Percentiles rank a stretch among this genome's conserved stretches.
Evolutionary conservation across 2,888 invertebrate genomes (phyloP).

Genomic region (Drosophila rellima): DNA sequence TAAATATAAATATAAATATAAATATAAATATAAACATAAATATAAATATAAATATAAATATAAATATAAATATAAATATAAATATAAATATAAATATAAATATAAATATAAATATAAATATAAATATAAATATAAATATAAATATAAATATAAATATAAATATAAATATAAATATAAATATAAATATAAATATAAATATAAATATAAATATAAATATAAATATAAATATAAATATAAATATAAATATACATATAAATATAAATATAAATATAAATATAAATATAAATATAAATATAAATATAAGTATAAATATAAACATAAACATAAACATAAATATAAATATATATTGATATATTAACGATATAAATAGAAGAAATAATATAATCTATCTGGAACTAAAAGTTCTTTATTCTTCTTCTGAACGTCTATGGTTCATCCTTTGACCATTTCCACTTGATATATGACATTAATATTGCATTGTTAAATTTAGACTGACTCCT

Average conservation of each 20-base stretch:
- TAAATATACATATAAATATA: background rate
- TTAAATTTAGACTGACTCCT: background rate
- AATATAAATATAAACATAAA: too few relatives aligned
- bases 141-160: slow-evolving; percentile 1
- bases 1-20: background rate
- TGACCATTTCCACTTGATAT: background rate
- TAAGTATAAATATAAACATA: background rate
- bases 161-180: too few relatives aligned
- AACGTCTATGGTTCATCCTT: background rate
- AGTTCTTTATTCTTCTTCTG: background rate
- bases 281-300: background rate
- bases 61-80: slow-evolving; percentile 2
- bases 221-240: background rate
- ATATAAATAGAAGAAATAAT: background rate
- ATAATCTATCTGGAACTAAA: background rate
- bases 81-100: slow-evolving; percentile 2
- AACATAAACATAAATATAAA: background rate
- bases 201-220: background rate
- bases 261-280: background rate
- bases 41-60: slow-evolving; percentile 2
- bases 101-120: slow-evolving; percentile 2
- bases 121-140: slow-evolving; percentile 2
- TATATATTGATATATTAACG: background rate
- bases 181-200: too few relatives aligned
- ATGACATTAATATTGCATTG: background rate